phyloP scores from a whole-genome alignment of 1,140 invertebrate species.

The Geopemphigus sp. region DNA sequence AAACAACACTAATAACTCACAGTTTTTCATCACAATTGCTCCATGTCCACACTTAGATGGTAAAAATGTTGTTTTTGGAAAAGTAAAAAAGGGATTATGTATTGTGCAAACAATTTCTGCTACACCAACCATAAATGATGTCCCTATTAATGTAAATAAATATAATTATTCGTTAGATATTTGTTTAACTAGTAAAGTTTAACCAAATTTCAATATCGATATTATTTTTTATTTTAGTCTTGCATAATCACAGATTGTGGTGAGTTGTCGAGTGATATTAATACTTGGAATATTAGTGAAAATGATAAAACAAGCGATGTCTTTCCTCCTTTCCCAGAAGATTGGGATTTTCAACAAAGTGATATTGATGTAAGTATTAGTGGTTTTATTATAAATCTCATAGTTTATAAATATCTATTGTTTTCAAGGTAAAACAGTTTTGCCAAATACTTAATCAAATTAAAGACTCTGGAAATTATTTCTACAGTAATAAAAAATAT shows the following conservation, averaged over 20 bases:
- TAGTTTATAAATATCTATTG: constrained; percentile 20
- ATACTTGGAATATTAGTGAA: constrained; percentile 66
- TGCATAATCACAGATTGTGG: constrained; percentile 72
- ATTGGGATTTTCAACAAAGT: constrained; percentile 60
- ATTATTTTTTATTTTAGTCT: constrained; percentile 48
- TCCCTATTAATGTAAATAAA: constrained; percentile 50
- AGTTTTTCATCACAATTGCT: constrained; percentile 90
- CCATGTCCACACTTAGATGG: constrained; percentile 82
- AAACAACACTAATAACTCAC: constrained; percentile 84
- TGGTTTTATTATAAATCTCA: not conserved
- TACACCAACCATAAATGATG: constrained; percentile 53
- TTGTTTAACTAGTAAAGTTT: not conserved
- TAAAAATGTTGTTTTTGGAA: constrained; percentile 88
- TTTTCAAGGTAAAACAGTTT: constrained; percentile 54
- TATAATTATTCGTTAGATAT: not conserved
- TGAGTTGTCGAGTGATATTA: constrained; percentile 62
- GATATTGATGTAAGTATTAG: constrained; percentile 49
- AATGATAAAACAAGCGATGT: constrained; percentile 68
- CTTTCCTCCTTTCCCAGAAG: constrained; percentile 72
- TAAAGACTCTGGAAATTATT: constrained; percentile 70
- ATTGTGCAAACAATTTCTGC: constrained; percentile 67
- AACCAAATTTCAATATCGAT: not conserved
- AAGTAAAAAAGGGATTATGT: constrained; percentile 69
- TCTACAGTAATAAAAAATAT: constrained; percentile 64
- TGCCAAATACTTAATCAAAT: constrained; percentile 61